Evolutionary conservation across 2,888 invertebrate species (phyloP).

Genomic region (Anodontia alba): DNA sequence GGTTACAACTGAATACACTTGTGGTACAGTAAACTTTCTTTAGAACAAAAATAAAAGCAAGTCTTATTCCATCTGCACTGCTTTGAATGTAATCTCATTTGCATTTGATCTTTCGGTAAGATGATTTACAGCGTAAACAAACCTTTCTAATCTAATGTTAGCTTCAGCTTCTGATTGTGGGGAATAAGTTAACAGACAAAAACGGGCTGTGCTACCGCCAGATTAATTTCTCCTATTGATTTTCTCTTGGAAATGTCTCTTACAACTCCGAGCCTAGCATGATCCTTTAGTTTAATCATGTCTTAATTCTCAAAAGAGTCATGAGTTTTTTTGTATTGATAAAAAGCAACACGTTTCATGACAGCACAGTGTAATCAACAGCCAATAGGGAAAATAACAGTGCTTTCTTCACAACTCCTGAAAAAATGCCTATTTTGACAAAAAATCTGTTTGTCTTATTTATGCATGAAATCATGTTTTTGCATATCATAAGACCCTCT

Average conservation of each 20-base stretch:
- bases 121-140: constrained; percentile 3
- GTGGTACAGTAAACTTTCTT: too few species aligned
- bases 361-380: not conserved
- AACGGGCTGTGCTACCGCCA: not conserved
- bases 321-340: not conserved
- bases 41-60: too few species aligned
- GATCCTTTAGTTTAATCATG: constrained; percentile 6
- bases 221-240: not conserved
- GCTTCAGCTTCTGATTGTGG: not conserved
- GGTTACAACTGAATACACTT: too few species aligned
- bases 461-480: too few species aligned
- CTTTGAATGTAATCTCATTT: too few species aligned
- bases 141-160: not conserved
- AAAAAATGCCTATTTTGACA: too few species aligned
- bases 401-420: not conserved
- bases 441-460: too few species aligned
- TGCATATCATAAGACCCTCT: too few species aligned
- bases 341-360: constrained; percentile 9
- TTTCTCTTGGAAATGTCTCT: not conserved
- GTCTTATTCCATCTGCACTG: too few species aligned
- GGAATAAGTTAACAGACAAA: not conserved
- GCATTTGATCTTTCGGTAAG: too few species aligned
- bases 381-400: not conserved
- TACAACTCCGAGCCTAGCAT: not conserved
- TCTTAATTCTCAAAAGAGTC: constrained; percentile 13